phyloP scores from a whole-genome alignment of 2,888 invertebrate genomes.

The Athalia cordata region DNA sequence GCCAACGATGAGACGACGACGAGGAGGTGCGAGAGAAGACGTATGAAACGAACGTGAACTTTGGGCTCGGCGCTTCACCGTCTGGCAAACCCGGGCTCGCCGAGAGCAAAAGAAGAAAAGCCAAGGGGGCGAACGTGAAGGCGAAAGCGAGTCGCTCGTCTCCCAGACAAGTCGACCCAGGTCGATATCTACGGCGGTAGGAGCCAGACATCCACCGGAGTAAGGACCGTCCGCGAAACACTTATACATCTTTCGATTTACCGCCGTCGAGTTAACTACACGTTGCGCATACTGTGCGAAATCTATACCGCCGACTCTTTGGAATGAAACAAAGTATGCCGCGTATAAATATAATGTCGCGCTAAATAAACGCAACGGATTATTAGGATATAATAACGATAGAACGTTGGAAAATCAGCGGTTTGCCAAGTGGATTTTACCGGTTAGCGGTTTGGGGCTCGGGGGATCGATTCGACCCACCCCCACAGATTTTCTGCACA shows the following conservation, averaged over 20 bases:
- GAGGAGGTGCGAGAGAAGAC: constrained; percentile 60
- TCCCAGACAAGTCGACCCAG: constrained; percentile 63
- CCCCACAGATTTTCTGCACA: background rate
- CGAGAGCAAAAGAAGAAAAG: constrained; percentile 15
- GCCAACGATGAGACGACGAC: constrained; percentile 46
- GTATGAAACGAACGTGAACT: constrained; percentile 68
- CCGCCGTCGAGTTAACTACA: background rate
- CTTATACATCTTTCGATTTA: constrained; percentile 58
- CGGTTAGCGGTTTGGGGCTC: constrained; percentile 7
- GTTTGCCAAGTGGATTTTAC: constrained; percentile 15
- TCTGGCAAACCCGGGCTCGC: constrained; percentile 8
- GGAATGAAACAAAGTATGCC: too few relatives aligned
- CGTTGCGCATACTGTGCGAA: too few relatives aligned
- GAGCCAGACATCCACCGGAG: constrained; percentile 66
- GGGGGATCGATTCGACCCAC: constrained; percentile 12
- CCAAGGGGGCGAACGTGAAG: constrained; percentile 48
- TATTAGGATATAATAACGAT: background rate
- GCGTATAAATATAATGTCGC: background rate
- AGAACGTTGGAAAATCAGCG: constrained; percentile 1
- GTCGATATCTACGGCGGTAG: constrained; percentile 72
- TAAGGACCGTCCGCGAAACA: constrained; percentile 74
- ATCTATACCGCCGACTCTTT: too few relatives aligned
- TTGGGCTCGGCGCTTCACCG: constrained; percentile 55
- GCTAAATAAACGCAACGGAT: constrained; percentile 11
- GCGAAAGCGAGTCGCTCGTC: constrained; percentile 52